phyloP scores from a whole-genome alignment of 2,113 vertebrate genomes.

The Gobio gobio region DNA sequence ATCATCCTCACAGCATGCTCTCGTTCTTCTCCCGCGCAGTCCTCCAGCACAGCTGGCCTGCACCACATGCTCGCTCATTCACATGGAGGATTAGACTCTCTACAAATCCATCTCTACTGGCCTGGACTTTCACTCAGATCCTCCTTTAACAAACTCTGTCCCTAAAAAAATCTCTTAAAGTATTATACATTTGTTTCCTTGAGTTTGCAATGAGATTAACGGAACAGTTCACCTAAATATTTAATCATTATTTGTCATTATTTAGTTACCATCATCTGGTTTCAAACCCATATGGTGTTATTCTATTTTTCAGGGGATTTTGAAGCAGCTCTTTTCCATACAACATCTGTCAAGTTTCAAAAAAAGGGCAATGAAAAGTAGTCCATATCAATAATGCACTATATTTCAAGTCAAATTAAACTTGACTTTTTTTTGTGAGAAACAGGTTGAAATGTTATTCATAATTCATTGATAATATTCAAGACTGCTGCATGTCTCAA shows the following conservation, averaged over 20 bases:
- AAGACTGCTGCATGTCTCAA: background rate
- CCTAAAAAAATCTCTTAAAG: background rate
- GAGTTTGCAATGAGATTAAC: background rate
- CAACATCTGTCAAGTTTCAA: background rate
- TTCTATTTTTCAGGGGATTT: background rate
- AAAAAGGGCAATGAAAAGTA: background rate
- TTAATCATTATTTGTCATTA: background rate
- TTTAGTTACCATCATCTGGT: background rate
- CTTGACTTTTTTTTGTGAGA: background rate
- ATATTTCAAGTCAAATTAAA: background rate
- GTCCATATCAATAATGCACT: background rate
- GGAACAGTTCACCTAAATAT: background rate
- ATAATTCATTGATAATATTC: background rate
- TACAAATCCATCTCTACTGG: conserved; percentile 69
- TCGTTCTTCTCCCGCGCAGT: conserved; percentile 66
- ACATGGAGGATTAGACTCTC: conserved; percentile 74
- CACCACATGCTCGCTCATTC: conserved; percentile 77
- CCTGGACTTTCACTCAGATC: conserved; percentile 61
- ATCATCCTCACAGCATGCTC: conserved; percentile 76
- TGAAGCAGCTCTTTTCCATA: background rate
- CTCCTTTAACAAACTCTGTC: background rate
- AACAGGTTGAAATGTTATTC: background rate
- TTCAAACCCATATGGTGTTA: background rate
- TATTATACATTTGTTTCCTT: background rate
- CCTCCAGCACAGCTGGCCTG: conserved; percentile 75